These are phyloP conservation scores for Lepas anatifera DNA, from an alignment of 2,888 invertebrate species.

Conservation along the genomic window DNA sequence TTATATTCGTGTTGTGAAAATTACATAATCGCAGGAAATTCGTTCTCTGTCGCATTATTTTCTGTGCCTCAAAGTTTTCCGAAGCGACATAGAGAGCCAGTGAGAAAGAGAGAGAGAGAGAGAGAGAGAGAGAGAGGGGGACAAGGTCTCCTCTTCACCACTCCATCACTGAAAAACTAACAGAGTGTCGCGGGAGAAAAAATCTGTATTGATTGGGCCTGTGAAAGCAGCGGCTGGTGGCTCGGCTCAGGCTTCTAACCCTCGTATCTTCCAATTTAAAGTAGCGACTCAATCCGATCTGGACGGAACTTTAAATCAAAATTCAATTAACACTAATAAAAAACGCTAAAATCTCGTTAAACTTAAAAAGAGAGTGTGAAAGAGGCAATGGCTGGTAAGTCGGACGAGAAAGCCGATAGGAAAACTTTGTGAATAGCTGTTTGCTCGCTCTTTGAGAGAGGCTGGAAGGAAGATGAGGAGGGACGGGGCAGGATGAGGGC, in stretches of 20 bases:
- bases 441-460: conserved; percentile 8
- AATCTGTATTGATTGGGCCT: not conserved
- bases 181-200: not conserved
- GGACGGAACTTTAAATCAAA: conserved; percentile 8
- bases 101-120: too few relatives aligned
- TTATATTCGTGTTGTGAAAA: too few relatives aligned
- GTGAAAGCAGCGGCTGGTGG: not conserved
- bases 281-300: conserved; percentile 2
- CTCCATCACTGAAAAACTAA: not conserved
- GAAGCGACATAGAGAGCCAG: too few relatives aligned
- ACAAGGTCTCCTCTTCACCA: too few relatives aligned
- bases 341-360: conserved; percentile 11
- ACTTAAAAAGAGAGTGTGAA: conserved; percentile 7
- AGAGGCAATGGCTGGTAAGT: conserved; percentile 8
- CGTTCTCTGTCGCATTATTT: too few relatives aligned
- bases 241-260: not conserved
- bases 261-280: conserved; percentile 11
- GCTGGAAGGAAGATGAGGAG: too few relatives aligned
- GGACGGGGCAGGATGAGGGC: too few relatives aligned
- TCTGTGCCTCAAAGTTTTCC: too few relatives aligned
- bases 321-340: conserved; percentile 11
- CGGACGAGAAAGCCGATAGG: not conserved
- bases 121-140: too few relatives aligned
- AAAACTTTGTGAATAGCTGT: conserved; percentile 3
- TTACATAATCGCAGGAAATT: too few relatives aligned